Conservation (phyloP, 1,140 invertebrate genomes). For the Drosophila nannoptera region DNA sequence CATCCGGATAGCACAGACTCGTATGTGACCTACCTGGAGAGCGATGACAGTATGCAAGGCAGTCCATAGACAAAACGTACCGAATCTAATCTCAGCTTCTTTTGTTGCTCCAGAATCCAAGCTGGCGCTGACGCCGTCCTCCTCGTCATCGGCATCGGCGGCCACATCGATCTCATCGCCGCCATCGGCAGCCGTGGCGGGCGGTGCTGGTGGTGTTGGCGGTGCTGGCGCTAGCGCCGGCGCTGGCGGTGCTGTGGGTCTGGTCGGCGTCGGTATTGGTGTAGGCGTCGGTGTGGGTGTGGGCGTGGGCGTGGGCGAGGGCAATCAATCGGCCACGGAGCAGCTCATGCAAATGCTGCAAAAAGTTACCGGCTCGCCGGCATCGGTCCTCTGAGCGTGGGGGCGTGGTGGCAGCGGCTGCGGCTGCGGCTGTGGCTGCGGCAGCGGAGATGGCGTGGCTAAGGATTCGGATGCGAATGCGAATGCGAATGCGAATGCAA, state of each 20-base stretch:
- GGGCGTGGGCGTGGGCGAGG: constrained; percentile 16
- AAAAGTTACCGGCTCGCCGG: constrained; percentile 72
- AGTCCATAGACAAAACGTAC: constrained; percentile 82
- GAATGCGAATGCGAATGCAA: constrained; percentile 7
- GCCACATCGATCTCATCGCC: constrained; percentile 75
- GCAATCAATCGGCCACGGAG: constrained; percentile 75
- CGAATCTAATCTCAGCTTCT: constrained; percentile 78
- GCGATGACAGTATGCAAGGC: constrained; percentile 87
- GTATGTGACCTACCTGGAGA: constrained; percentile 93
- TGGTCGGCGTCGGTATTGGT: constrained; percentile 41
- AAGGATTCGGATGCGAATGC: constrained; percentile 10
- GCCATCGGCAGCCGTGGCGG: constrained; percentile 52
- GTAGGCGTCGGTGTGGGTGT: constrained; percentile 46
- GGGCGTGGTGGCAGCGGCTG: constrained; percentile 2
- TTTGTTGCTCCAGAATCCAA: constrained; percentile 79
- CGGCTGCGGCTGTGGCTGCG: not conserved
- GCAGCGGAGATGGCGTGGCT: constrained; percentile 5
- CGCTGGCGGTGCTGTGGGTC: constrained; percentile 10
- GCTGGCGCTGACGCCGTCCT: constrained; percentile 75
- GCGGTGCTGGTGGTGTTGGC: constrained; percentile 17
- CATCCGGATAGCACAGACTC: constrained; percentile 92
- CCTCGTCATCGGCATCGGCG: constrained; percentile 68
- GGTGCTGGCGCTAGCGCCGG: constrained; percentile 1
- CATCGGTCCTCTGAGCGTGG: constrained; percentile 61
- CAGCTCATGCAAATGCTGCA: constrained; percentile 78